Evolutionary conservation across 2,797 vertebrate species (phyloP), one percentile per base, ranked within the genome.

Genomic region (Catamblyrhynchus diadema): DNA sequence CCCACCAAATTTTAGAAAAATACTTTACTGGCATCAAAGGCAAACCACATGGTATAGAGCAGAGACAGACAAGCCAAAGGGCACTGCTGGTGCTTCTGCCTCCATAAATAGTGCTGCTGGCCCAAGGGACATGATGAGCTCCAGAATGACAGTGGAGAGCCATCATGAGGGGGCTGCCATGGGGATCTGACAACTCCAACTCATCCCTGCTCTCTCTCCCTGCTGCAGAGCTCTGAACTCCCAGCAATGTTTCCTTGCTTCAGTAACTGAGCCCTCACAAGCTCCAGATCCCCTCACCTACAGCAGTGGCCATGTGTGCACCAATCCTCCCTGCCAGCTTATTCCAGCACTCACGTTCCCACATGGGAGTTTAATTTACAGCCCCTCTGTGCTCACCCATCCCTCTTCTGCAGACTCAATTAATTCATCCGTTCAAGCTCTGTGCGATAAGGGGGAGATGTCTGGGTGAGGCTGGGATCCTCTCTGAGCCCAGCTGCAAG

Each of bases 91-190:
- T 4, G 21, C 35, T 77, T 12, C 57, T 77, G 65, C 15, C 65
- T 45, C 57, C 54, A 33, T 7, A 8, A 42, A 50, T 0, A 47
- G 37, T 0, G 3, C 21, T 18, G 21, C 75, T 37, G 42, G 11
- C 6, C 64, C 54, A 25, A 25, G 22, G 41, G 30, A 3, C 2
- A 1, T 0, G 28, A 15, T 14, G 45, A 71, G 4, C 32, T 27
- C 50, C 59, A 61, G 39, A 51, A 19, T 0, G 6, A 16, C 12
- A 14, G 19, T 0, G 19, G 7, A 72, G 21, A 74, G 3, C 14
- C 59, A 22, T 2, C 12, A 2, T 0, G 12, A 47, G 42, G 39
- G 23, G 48, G 32, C 12, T 35, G 14, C 18, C 1, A 0, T 35
- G 32, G 51, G 44, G 32, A 12, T 14, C n/a, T 39, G 33, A 16